A percentile compares a stretch with the other conserved stretches of the same genome.
Evolutionary conservation across 2,113 vertebrate species (phyloP).

Genomic region (Corvus hawaiiensis): DNA sequence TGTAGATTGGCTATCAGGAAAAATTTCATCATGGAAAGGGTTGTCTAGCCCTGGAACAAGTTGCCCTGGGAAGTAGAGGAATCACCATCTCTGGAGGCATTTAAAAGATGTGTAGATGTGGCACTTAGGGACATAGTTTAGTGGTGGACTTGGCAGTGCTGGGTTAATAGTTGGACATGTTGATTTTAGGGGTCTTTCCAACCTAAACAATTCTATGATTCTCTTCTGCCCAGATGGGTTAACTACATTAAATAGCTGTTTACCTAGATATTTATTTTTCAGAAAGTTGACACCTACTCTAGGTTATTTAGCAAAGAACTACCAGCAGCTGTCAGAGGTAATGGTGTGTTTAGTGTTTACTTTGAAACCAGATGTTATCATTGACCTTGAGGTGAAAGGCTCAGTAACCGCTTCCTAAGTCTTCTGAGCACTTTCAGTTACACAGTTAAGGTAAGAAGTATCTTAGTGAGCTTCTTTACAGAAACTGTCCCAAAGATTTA

Average conservation of each 20-base stretch:
- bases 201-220: neutral
- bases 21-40: neutral
- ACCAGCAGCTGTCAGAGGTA: neutral
- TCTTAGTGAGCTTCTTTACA: neutral
- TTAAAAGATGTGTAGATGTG: accelerated
- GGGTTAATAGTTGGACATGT: accelerated
- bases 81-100: neutral
- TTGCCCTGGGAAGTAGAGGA: neutral
- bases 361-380: neutral
- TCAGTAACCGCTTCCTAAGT: neutral
- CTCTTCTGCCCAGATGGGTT: neutral
- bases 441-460: neutral
- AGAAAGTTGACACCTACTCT: neutral
- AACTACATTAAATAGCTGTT: neutral
- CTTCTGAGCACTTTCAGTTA: neutral
- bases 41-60: neutral
- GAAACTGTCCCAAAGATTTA: neutral
- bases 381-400: neutral
- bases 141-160: neutral
- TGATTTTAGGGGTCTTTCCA: neutral
- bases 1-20: neutral
- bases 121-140: neutral
- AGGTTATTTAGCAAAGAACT: neutral
- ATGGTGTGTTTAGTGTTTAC: neutral
- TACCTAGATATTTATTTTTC: neutral